Percentiles rank a stretch among this genome's conserved stretches.
Conservation (phyloP, 2,797 vertebrate species). For the Scomberomorus guttatus region DNA sequence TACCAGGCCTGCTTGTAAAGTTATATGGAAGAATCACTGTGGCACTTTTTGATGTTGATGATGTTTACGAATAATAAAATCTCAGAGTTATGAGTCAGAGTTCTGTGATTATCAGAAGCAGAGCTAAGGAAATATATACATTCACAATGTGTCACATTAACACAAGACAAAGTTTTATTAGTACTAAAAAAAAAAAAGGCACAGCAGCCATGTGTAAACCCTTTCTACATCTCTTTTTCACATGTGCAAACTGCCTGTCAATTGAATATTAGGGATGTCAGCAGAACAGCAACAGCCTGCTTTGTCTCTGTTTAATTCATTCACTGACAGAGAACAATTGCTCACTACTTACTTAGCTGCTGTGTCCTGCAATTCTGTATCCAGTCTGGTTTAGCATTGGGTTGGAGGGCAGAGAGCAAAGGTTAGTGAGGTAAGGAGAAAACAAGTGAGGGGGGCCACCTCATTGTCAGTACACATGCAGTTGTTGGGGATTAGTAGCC, state of each 20-base stretch:
- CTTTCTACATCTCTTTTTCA: not conserved
- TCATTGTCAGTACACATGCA: slow-evolving; percentile 80
- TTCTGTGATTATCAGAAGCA: not conserved
- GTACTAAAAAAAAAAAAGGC: not conserved
- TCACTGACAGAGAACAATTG: slow-evolving; percentile 1
- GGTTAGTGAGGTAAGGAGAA: slow-evolving; percentile 57
- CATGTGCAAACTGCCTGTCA: not conserved
- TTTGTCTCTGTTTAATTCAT: slow-evolving; percentile 2
- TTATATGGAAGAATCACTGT: not conserved
- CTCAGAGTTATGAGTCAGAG: not conserved
- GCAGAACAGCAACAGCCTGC: not conserved
- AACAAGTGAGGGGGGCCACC: slow-evolving; percentile 63
- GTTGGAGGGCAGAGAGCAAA: slow-evolving; percentile 60
- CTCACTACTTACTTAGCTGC: slow-evolving; percentile 89
- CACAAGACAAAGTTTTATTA: not conserved
- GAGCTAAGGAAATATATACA: not conserved
- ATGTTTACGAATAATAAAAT: slow-evolving; percentile 11
- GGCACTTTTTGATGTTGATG: no score
- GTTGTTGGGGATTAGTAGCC: slow-evolving; percentile 37
- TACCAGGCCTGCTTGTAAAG: no score
- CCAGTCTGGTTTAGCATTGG: slow-evolving; percentile 88
- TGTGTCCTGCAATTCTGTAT: slow-evolving; percentile 91
- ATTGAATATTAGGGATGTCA: not conserved
- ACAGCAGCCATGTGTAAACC: not conserved
- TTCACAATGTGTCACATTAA: not conserved